Percentiles rank a stretch among this genome's conserved stretches.
phyloP scores from a whole-genome alignment of 1,140 invertebrate species.

The Pemphigus obesinymphae region DNA sequence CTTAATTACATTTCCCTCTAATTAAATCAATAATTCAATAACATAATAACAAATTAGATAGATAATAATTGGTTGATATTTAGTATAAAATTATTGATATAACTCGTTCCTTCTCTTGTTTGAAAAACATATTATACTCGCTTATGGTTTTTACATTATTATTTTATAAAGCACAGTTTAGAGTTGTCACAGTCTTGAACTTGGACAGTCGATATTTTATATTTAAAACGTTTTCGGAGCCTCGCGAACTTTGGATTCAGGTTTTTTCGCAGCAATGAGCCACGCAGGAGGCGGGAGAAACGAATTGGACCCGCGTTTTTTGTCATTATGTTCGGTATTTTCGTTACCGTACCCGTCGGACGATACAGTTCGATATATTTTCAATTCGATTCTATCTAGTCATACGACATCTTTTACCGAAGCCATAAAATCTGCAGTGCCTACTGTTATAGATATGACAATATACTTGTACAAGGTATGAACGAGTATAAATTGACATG shows the following conservation, averaged over 20 bases:
- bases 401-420: conserved; percentile 68
- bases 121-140: too few species aligned
- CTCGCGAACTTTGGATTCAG: conserved; percentile 52
- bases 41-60: too few species aligned
- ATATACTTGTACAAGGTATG: conserved; percentile 74
- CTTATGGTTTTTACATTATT: too few species aligned
- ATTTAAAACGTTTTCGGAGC: not conserved
- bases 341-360: conserved; percentile 78
- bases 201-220: too few species aligned
- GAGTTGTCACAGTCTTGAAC: too few species aligned
- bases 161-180: too few species aligned
- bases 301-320: conserved; percentile 71
- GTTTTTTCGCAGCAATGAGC: conserved; percentile 74
- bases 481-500: too few species aligned
- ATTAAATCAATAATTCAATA: too few species aligned
- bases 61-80: too few species aligned
- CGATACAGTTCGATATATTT: conserved; percentile 73
- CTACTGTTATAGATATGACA: conserved; percentile 69
- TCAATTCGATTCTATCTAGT: conserved; percentile 71
- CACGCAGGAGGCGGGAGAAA: conserved; percentile 79
- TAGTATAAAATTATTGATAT: too few species aligned
- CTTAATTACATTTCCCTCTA: too few species aligned
- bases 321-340: conserved; percentile 57
- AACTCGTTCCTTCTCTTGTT: too few species aligned
- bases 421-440: conserved; percentile 60